Percentiles rank a stretch among this genome's conserved stretches.
phyloP scores from a whole-genome alignment of 30 jellyfish, hydroid and myxozoan species.

The Aurelia aurita region DNA sequence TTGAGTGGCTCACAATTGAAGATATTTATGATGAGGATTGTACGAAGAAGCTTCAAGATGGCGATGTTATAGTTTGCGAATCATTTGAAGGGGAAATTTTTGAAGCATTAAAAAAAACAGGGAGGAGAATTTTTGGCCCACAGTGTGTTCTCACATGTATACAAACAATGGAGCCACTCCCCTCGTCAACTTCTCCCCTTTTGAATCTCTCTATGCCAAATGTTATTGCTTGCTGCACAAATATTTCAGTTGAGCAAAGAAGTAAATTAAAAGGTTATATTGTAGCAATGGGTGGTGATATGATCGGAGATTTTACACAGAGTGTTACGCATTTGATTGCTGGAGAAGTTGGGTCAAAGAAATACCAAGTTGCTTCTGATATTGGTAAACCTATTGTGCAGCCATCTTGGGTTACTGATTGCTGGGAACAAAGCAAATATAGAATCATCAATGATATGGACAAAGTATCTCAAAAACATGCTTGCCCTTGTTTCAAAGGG shows the following conservation, averaged over 20 bases:
- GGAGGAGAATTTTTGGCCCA: constrained; percentile 87
- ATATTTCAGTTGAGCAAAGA: constrained; percentile 76
- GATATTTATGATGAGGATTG: not conserved
- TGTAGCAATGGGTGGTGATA: constrained; percentile 87
- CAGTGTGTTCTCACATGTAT: constrained; percentile 76
- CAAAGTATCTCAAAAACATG: constrained; percentile 11
- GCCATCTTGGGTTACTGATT: constrained; percentile 82
- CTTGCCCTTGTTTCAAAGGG: constrained; percentile 88
- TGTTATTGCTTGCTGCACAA: constrained; percentile 92
- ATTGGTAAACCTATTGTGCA: constrained; percentile 71
- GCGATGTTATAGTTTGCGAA: constrained; percentile 68
- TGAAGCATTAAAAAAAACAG: constrained; percentile 34
- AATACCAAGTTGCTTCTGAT: constrained; percentile 85
- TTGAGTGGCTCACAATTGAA: constrained; percentile 40
- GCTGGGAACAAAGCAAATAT: constrained; percentile 73
- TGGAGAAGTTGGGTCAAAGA: constrained; percentile 97
- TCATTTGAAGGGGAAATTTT: constrained; percentile 81
- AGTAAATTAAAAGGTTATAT: constrained; percentile 48
- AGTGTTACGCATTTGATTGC: constrained; percentile 95
- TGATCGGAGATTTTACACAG: constrained; percentile 78
- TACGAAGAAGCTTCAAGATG: not conserved
- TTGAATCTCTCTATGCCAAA: constrained; percentile 79
- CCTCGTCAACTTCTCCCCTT: constrained; percentile 68
- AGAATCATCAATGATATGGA: constrained; percentile 47
- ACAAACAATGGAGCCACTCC: constrained; percentile 63